Conservation (phyloP, 1,140 invertebrate species). For the Drosophila rhopaloa region DNA sequence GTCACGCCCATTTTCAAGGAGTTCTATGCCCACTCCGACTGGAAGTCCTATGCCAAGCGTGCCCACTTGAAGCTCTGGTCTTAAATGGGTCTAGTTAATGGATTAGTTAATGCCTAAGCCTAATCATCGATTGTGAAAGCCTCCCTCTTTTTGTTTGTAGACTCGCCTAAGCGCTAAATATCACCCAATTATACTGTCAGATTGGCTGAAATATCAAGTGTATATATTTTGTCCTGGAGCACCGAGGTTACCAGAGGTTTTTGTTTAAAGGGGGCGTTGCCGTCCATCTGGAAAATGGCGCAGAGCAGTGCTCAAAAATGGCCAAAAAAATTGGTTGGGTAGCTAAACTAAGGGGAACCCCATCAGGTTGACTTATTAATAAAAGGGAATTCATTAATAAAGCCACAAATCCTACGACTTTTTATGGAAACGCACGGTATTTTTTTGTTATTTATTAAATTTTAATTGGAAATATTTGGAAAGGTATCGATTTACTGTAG, state of each 20-base stretch:
- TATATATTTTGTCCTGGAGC: constrained; percentile 6
- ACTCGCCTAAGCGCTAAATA: constrained; percentile 49
- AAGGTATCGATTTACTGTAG: too few species aligned
- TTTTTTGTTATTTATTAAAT: background rate
- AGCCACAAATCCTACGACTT: too few species aligned
- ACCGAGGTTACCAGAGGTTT: constrained; percentile 18
- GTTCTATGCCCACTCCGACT: constrained; percentile 88
- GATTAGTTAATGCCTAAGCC: constrained; percentile 63
- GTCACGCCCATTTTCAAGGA: constrained; percentile 88
- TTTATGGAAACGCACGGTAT: too few species aligned
- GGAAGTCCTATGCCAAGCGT: constrained; percentile 85
- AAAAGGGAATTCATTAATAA: too few species aligned
- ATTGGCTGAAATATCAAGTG: constrained; percentile 37
- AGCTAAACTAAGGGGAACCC: background rate
- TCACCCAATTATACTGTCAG: constrained; percentile 48
- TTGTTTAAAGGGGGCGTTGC: constrained; percentile 1
- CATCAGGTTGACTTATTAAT: background rate
- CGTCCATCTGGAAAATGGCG: constrained; percentile 1
- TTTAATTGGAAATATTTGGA: too few species aligned
- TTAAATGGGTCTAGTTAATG: constrained; percentile 70
- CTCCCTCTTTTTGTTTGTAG: constrained; percentile 58
- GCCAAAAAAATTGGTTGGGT: background rate
- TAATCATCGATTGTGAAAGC: constrained; percentile 42
- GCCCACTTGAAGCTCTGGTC: constrained; percentile 86
- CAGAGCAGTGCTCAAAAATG: constrained; percentile 8